These are phyloP conservation scores for Adelognathus sp. DNA, from an alignment of 2,888 invertebrate species.

Conservation along the genomic window DNA sequence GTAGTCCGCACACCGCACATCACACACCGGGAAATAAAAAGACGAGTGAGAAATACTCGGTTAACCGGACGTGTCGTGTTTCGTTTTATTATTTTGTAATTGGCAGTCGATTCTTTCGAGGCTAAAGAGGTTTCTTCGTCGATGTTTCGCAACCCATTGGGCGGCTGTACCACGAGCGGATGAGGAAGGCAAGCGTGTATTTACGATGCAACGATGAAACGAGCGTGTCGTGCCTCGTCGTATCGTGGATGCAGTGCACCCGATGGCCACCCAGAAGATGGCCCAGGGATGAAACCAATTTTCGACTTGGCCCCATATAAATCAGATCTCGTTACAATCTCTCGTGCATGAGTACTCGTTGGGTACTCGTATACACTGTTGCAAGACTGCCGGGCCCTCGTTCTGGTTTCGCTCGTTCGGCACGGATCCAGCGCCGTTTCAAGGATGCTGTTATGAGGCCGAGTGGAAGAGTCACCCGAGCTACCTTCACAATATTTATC, in stretches of 20 bases:
- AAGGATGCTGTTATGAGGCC: conserved; percentile 62
- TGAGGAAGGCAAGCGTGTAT: conserved; percentile 62
- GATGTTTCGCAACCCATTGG: conserved; percentile 9
- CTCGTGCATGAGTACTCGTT: conserved; percentile 59
- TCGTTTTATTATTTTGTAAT: conserved; percentile 7
- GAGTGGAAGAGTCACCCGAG: conserved; percentile 66
- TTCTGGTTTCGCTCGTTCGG: neutral
- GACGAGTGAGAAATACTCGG: neutral
- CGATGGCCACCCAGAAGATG: conserved; percentile 74
- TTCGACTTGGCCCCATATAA: conserved; percentile 76
- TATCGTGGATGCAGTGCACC: conserved; percentile 57
- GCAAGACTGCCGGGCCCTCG: conserved; percentile 22
- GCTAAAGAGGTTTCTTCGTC: neutral
- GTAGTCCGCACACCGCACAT: too few relatives aligned
- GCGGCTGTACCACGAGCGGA: conserved; percentile 3
- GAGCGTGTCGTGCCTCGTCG: conserved; percentile 61
- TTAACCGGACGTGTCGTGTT: neutral
- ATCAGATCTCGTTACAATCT: conserved; percentile 79
- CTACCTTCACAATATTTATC: conserved; percentile 74
- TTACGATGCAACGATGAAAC: conserved; percentile 68
- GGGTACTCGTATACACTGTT: conserved; percentile 35
- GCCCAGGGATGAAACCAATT: conserved; percentile 77
- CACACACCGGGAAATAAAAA: neutral
- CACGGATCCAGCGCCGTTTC: neutral
- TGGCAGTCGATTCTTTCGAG: conserved; percentile 14